A percentile compares a stretch with the other conserved stretches of the same genome.
Evolutionary conservation across 1,140 invertebrate genomes (phyloP).

Genomic region (Drosophila takahashii): DNA sequence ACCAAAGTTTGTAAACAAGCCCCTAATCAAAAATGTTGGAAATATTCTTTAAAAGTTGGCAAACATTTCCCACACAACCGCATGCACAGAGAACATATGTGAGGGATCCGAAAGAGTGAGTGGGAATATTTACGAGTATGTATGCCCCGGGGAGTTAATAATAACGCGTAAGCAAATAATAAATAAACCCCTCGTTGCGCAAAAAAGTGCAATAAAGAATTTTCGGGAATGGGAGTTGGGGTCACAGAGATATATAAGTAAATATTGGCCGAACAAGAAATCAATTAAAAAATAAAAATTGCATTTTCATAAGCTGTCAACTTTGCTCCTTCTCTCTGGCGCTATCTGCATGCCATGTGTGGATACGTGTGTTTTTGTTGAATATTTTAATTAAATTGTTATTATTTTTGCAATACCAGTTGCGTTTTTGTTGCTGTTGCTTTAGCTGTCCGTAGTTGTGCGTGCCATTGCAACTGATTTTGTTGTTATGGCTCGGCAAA

Average conservation of each 20-base stretch:
- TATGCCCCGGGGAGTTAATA: slow-evolving; percentile 53
- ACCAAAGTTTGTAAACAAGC: slow-evolving; percentile 38
- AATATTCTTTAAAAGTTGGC: slow-evolving; percentile 37
- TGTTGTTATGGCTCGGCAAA: slow-evolving; percentile 78
- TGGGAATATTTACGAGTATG: not conserved
- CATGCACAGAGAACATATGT: not conserved
- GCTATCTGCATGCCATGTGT: slow-evolving; percentile 41
- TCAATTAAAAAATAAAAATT: slow-evolving; percentile 80
- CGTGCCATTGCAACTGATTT: slow-evolving; percentile 79
- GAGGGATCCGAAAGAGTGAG: not conserved
- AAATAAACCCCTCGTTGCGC: slow-evolving; percentile 51
- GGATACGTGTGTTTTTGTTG: slow-evolving; percentile 71
- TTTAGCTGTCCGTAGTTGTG: slow-evolving; percentile 30
- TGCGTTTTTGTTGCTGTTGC: slow-evolving; percentile 29
- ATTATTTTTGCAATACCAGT: slow-evolving; percentile 68
- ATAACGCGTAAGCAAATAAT: slow-evolving; percentile 67
- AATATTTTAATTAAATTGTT: slow-evolving; percentile 82
- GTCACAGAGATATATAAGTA: slow-evolving; percentile 53
- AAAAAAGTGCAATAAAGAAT: slow-evolving; percentile 51
- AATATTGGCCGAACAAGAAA: slow-evolving; percentile 75
- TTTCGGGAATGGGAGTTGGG: not conserved
- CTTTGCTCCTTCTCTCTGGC: slow-evolving; percentile 26
- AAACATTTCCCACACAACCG: slow-evolving; percentile 9
- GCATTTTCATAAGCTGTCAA: slow-evolving; percentile 79
- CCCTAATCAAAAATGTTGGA: slow-evolving; percentile 38